Evolutionary conservation across 2,113 vertebrate species (phyloP), one percentile per base, ranked within the genome.

Genomic region (Phoenicopterus ruber): DNA sequence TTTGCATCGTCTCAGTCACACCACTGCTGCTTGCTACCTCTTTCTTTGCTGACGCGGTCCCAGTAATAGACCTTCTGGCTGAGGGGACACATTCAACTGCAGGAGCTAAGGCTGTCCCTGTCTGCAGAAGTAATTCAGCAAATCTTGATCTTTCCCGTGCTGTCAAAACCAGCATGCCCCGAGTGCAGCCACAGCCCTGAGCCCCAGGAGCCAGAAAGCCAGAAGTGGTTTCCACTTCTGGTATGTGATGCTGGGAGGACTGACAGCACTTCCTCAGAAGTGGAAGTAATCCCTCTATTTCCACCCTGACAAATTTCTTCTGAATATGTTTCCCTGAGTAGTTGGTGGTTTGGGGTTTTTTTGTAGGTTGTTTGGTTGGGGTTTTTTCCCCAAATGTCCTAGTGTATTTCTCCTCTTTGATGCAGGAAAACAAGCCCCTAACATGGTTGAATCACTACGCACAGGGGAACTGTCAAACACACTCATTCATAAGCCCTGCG

Each of bases 401-500:
- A 20, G 15, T 22, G 8, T 42, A 61, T 54, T 82, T 90, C 71
- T 91, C 49, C 28, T 65, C 52, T 80, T 83, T 34, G 57, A 58
- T 22, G 59, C 38, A 67, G 70, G 42, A 87, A 89, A 88, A 90
- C 31, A 79, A 94, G 74, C 34, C 46, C 31, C 49, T 69, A 15
- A 65, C 24, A 21, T 3, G 31, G 61, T 5, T 84, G 72, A 80
- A 85, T 80, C 3, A 1, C 57, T 93, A 49, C 66, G 71, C 49
- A 73, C 82, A 52, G 62, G 90, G 49, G 25, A 97, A 16, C 86
- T 90, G 86, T 91, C 95, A 92, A 89, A 93, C 81, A 79, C 46
- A 17, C 17, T 90, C 63, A 86, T 67, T 88, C 46, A 16, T 22
- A 62, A 81, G 29, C 55, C 71, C 66, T 42, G 12, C 2, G 2